These are phyloP conservation scores for Glareola pratincola DNA, from an alignment of 2,113 vertebrate species.

Conservation along the genomic window DNA sequence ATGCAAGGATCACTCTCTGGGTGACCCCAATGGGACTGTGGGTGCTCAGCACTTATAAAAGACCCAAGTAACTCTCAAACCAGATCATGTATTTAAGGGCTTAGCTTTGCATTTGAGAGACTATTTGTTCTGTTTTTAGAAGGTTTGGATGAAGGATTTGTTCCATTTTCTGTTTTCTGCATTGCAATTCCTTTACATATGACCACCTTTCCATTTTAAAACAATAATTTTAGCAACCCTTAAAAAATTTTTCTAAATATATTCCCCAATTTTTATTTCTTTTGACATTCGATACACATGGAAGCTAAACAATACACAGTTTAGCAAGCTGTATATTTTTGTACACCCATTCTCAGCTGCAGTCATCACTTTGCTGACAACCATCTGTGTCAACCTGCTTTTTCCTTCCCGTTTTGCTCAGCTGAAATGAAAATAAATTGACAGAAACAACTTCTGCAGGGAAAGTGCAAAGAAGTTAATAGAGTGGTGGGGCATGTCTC, in stretches of 20 bases:
- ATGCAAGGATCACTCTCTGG: background rate
- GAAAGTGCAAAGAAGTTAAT: background rate
- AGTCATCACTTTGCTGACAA: constrained; percentile 56
- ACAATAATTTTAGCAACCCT: constrained; percentile 1
- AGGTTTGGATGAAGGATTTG: background rate
- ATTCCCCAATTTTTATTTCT: constrained; percentile 28
- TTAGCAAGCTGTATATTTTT: constrained; percentile 51
- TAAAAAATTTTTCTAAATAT: constrained; percentile 63
- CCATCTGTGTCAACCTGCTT: constrained; percentile 60
- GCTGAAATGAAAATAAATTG: constrained; percentile 49
- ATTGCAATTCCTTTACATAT: background rate
- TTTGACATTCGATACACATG: constrained; percentile 42
- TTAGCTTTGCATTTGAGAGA: background rate
- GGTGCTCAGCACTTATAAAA: background rate
- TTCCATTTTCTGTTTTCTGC: background rate
- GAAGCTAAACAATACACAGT: constrained; percentile 41
- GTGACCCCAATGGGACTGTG: background rate
- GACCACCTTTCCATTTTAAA: constrained; percentile 7
- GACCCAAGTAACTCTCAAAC: background rate
- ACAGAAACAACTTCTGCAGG: constrained; percentile 42
- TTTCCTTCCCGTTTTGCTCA: constrained; percentile 34
- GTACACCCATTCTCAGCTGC: constrained; percentile 36
- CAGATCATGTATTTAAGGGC: background rate
- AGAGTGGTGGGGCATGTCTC: background rate
- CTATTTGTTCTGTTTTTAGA: background rate